phyloP scores from a whole-genome alignment of 2,888 invertebrate genomes.

The Hypomecis punctinalis region DNA sequence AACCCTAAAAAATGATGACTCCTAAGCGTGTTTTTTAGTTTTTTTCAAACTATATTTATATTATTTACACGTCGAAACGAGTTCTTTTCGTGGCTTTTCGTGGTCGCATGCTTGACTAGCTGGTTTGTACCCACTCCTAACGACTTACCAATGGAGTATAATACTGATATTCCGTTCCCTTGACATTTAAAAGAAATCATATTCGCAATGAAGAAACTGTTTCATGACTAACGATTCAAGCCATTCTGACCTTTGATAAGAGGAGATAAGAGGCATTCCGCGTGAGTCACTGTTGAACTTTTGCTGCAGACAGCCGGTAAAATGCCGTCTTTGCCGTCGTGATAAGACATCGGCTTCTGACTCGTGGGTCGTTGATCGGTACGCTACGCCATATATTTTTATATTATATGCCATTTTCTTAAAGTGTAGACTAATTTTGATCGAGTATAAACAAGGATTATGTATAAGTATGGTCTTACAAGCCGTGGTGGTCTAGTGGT shows the following conservation, averaged over 20 bases:
- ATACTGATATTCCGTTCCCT: not conserved
- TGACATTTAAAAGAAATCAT: slow-evolving; percentile 1
- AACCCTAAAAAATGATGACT: no score
- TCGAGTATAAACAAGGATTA: no score
- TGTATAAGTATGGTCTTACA: no score
- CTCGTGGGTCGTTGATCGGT: slow-evolving; percentile 28
- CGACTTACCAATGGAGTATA: not conserved
- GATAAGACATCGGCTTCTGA: slow-evolving; percentile 33
- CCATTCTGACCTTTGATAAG: slow-evolving; percentile 36
- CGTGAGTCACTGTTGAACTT: slow-evolving; percentile 42
- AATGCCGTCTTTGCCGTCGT: slow-evolving; percentile 20
- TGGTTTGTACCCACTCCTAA: not conserved
- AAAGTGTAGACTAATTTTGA: no score
- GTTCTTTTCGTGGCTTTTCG: no score
- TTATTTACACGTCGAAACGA: no score
- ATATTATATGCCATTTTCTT: not conserved
- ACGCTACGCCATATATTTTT: slow-evolving; percentile 7
- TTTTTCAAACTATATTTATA: no score
- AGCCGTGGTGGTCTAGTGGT: no score
- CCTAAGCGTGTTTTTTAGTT: no score
- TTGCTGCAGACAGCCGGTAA: slow-evolving; percentile 26
- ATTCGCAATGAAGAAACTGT: slow-evolving; percentile 5
- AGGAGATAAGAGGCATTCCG: slow-evolving; percentile 38
- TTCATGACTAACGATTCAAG: slow-evolving; percentile 23
- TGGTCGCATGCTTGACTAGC: no score